These are phyloP conservation scores for Brachypteracias leptosomus DNA, from an alignment of 2,113 vertebrate genomes.

Conservation along the genomic window DNA sequence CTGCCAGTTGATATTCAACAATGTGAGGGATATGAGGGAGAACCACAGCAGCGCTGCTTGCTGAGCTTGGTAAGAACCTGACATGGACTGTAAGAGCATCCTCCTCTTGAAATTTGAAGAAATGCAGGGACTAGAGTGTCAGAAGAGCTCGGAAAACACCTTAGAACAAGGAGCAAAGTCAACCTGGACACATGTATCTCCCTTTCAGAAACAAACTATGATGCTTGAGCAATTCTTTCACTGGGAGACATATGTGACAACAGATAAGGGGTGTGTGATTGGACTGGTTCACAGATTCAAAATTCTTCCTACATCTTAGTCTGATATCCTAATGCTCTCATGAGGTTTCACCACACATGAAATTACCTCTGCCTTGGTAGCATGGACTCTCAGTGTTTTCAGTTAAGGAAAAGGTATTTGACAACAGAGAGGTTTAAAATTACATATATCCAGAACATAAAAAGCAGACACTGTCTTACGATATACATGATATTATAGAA, in stretches of 20 bases:
- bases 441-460: rapidly evolving
- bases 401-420: neutral
- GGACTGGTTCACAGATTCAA: neutral
- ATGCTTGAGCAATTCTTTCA: neutral
- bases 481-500: neutral
- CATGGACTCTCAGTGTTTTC: neutral
- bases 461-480: neutral
- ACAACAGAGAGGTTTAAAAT: neutral
- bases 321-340: neutral
- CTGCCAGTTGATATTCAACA: neutral
- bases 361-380: neutral
- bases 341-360: neutral
- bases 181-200: neutral
- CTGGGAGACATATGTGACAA: neutral
- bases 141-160: neutral
- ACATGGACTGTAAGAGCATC: neutral
- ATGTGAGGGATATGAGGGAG: neutral
- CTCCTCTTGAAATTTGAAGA: neutral
- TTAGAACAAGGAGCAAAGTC: neutral
- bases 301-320: neutral
- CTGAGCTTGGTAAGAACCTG: neutral
- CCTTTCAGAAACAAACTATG: rapidly evolving
- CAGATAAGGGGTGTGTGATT: neutral
- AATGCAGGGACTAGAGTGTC: neutral
- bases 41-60: neutral